Percentiles rank a stretch among this genome's conserved stretches.
Evolutionary conservation across 2,113 vertebrate species (phyloP).

Genomic region (Aleadryas rufinucha): DNA sequence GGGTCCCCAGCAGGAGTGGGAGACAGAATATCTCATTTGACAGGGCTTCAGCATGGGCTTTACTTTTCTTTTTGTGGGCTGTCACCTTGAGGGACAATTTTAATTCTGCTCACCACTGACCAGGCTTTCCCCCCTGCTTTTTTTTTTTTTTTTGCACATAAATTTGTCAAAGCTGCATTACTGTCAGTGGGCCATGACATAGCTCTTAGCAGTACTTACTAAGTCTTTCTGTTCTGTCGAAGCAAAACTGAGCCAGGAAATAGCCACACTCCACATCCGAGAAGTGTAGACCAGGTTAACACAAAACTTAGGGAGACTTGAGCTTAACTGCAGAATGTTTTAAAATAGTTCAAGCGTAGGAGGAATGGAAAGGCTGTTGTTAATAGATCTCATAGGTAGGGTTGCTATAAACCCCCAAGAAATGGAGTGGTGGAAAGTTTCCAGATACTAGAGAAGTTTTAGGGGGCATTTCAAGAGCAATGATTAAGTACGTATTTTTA

Average conservation of each 20-base stretch:
- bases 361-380: background rate
- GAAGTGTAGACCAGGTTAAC: background rate
- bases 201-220: background rate
- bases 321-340: background rate
- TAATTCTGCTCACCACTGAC: background rate
- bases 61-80: background rate
- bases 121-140: accelerated
- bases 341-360: background rate
- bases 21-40: background rate
- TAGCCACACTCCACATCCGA: background rate
- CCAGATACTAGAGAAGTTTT: background rate
- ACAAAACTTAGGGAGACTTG: background rate
- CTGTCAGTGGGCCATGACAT: background rate
- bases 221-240: background rate
- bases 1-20: accelerated
- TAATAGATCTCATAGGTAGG: background rate
- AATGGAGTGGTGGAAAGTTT: background rate
- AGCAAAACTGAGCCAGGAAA: background rate
- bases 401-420: background rate
- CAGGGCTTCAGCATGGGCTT: background rate
- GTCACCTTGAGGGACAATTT: background rate
- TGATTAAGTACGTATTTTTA: background rate
- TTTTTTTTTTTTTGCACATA: background rate
- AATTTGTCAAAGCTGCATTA: background rate
- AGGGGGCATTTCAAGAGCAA: background rate